Evolutionary conservation across 2,888 invertebrate genomes (phyloP).

Genomic region (Xestia ashworthii): DNA sequence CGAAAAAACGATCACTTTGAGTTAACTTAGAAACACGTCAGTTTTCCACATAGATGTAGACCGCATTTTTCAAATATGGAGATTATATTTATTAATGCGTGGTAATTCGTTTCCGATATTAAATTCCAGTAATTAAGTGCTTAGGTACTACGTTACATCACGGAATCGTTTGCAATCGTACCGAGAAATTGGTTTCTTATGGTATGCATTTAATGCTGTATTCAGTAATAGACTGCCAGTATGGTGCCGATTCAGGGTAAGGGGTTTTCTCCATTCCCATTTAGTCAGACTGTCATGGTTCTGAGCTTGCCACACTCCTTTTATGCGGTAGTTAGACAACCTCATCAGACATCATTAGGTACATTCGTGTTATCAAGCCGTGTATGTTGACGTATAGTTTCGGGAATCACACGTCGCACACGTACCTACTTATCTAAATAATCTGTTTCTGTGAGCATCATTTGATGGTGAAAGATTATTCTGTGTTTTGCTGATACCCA

Average conservation of each 20-base stretch:
- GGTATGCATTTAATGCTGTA: not conserved
- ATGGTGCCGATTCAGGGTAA: not conserved
- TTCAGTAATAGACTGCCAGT: not conserved
- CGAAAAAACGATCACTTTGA: not conserved
- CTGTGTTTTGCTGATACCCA: not conserved
- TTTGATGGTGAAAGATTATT: not conserved
- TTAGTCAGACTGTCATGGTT: not conserved
- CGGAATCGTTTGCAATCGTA: not conserved
- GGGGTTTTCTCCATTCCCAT: slow-evolving; percentile 13
- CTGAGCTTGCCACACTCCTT: not conserved
- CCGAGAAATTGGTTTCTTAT: slow-evolving; percentile 1
- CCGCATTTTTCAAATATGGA: not conserved
- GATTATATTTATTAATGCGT: not conserved
- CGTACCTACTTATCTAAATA: not conserved
- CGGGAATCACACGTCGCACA: not conserved
- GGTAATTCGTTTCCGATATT: not conserved
- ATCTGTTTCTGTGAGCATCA: slow-evolving; percentile 2
- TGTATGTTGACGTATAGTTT: not conserved
- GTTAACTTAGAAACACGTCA: not conserved
- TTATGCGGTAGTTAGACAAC: not conserved
- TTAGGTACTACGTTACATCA: not conserved
- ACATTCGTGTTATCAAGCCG: not conserved
- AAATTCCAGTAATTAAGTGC: not conserved
- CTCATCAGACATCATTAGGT: slow-evolving; percentile 10
- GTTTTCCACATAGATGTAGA: not conserved